phyloP scores from a whole-genome alignment of 1,140 invertebrate genomes.

The Solenopsis invicta region DNA sequence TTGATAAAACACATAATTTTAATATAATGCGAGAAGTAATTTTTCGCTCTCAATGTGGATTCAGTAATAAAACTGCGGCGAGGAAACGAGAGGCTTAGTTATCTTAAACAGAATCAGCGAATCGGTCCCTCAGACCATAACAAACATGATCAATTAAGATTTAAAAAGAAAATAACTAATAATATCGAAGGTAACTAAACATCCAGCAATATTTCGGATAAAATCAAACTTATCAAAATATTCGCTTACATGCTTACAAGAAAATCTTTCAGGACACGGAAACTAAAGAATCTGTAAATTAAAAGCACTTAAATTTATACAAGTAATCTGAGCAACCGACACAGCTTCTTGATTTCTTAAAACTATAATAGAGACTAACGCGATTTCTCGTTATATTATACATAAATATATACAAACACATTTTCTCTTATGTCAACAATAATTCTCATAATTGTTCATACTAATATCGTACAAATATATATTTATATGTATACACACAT shows the following conservation, averaged over 20 bases:
- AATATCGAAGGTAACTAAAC: not conserved
- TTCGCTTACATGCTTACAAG: not conserved
- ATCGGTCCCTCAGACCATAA: constrained; percentile 62
- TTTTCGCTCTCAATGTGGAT: not conserved
- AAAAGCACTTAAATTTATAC: constrained; percentile 30
- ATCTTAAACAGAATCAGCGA: constrained; percentile 61
- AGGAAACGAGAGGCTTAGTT: constrained; percentile 35
- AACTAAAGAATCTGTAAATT: constrained; percentile 33
- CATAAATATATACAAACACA: constrained; percentile 83
- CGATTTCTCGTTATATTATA: constrained; percentile 73
- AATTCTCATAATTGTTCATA: constrained; percentile 72
- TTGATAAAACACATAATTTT: not conserved
- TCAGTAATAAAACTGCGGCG: constrained; percentile 3
- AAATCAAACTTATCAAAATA: constrained; percentile 25
- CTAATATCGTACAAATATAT: constrained; percentile 77
- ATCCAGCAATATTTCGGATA: not conserved
- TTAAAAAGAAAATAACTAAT: not conserved
- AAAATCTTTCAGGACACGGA: constrained; percentile 7
- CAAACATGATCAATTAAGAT: constrained; percentile 10
- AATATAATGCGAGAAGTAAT: not conserved
- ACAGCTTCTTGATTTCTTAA: constrained; percentile 71
- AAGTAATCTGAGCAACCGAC: constrained; percentile 74
- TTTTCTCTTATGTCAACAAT: constrained; percentile 79
- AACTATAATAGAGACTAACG: constrained; percentile 72
- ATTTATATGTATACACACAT: constrained; percentile 66